Evolutionary conservation across 1,140 invertebrate genomes (phyloP).

Genomic region (Bombus affinis): DNA sequence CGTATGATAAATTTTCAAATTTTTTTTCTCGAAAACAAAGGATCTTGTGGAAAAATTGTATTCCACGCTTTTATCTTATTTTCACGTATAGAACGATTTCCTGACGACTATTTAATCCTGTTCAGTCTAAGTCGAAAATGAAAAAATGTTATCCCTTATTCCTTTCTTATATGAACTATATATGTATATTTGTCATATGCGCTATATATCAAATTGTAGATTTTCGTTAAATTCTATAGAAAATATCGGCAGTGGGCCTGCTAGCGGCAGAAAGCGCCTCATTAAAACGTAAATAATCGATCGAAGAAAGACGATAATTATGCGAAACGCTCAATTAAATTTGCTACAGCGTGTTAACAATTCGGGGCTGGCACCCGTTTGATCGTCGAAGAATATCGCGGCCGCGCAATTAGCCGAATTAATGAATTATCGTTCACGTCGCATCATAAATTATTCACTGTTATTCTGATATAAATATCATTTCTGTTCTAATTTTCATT

Average conservation of each 20-base stretch:
- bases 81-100: too few species aligned
- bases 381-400: slow-evolving; percentile 36
- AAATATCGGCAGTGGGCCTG: neutral
- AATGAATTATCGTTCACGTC: slow-evolving; percentile 48
- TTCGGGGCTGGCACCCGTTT: slow-evolving; percentile 3
- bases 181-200: too few species aligned
- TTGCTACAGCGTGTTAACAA: slow-evolving; percentile 39
- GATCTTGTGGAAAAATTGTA: too few species aligned
- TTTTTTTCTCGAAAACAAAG: too few species aligned
- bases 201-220: neutral
- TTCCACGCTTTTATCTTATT: too few species aligned
- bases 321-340: slow-evolving; percentile 29
- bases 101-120: too few species aligned
- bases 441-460: slow-evolving; percentile 8
- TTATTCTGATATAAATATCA: neutral
- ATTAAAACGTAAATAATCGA: slow-evolving; percentile 14
- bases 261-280: neutral
- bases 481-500: neutral
- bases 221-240: neutral
- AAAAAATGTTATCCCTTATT: too few species aligned
- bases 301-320: slow-evolving; percentile 30
- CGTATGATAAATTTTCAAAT: too few species aligned
- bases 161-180: too few species aligned
- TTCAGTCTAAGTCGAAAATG: too few species aligned
- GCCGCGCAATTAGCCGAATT: slow-evolving; percentile 34